Base-by-base conservation (phyloP, 2,888 invertebrate species). In the Periphyllus acericola region DNA sequence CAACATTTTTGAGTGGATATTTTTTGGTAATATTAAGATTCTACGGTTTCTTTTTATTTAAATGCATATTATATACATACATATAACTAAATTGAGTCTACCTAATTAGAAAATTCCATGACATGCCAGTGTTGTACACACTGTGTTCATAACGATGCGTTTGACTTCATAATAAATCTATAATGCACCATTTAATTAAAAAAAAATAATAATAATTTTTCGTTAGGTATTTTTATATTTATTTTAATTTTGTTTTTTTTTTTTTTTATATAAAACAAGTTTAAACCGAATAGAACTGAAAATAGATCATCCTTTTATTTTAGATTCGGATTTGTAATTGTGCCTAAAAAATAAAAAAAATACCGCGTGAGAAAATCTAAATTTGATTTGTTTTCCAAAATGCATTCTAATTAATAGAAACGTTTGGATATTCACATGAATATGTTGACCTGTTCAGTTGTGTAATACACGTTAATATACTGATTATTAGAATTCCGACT, bases 1-100 rank as follows among this genome's bases (percentile, higher is more conserved):
- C 72, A 83, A 83, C 72, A 83, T 83, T 83, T 71, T 72, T 32
- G 71, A 52, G 72, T n/a, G 34, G 72, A 71, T 82, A 32, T 71
- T 52, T 82, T 82, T 71, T 25, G 25, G 46, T 82, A 52, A 14
- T 82, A 82, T 32, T 19, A 36, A 29, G 46, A 68, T 32, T 32
- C 8, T 34, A 55, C 55, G 82, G 34, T 83, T 83, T 71, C 71
- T 71, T 46, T 82, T 71, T 82, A 71, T 82, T 52, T 21, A 52
- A 72, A 82, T 71, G 46, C 8, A 72, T 71, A 40, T 68, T 40
- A 25, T 29, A 14, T 17, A 5, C 6, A 46, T 14, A 11, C 2
- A 46, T 46, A 46, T 0, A 46, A 46, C 46, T 46, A 46, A 46
- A 40, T 40, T 46, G 11, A 9, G 11, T 46, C 0, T 46, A 46